Evolutionary conservation across 2,113 vertebrate species (phyloP), one percentile per base, ranked within the genome.

Genomic region (Monopterus albus): DNA sequence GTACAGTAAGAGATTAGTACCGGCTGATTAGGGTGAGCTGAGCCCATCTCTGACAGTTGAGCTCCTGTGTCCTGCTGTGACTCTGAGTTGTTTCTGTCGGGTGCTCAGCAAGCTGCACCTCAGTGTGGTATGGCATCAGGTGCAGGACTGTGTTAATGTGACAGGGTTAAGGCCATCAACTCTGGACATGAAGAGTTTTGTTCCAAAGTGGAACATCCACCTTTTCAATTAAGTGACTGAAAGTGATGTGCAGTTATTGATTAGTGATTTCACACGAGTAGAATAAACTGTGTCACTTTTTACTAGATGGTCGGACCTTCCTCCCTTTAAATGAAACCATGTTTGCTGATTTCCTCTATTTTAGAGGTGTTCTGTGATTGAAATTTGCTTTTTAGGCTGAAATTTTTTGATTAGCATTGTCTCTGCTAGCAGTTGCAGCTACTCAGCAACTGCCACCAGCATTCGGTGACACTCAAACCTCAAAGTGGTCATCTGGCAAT

Each of bases 401-500:
- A 46, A 49, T 52, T 33, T 26, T 46, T 55, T 5, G 38, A 53
- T 38, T 40, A 29, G 17, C 64, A 12, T 55, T 38, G 13, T 62
- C 9, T 62, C 36, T 55, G 40, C 29, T 70, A 11, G 55, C 18
- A 58, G 36, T 61, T 51, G 47, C 28, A 39, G 1, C 57, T 46
- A 25, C 33, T 56, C 57, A 36, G 61, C 42, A 67, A 67, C 75
- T 80, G 71, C 70, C 72, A 65, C 23, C 42, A 77, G 43, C 72
- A 49, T 75, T 53, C 42, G 77, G 68, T 68, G 53, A 78, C 58
- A 47, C 35, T 65, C 43, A 38, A 47, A 80, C 82, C 77, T 86
- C 85, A 77, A 36, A 52, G 31, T 56, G 55, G 45, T 10, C 72
- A 51, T 59, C 66, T 35, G 65, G 84, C 82, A 88, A 84, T 84